Base-by-base conservation (phyloP, 2,888 invertebrate genomes). In the Icerya purchasi region DNA sequence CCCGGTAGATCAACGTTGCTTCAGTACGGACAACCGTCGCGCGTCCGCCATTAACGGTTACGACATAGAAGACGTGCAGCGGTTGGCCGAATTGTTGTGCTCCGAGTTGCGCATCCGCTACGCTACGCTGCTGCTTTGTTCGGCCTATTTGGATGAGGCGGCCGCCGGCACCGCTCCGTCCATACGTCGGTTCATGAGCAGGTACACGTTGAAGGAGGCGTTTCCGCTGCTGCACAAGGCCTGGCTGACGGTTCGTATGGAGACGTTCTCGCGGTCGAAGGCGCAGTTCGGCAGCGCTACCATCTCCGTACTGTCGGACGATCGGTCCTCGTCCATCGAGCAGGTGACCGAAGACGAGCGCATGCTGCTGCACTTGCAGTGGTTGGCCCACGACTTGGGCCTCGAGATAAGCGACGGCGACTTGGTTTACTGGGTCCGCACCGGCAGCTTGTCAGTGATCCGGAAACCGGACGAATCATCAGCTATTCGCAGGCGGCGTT, bases 171-270 rank as follows among this genome's bases (percentile, higher is more conserved):
- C 66, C 0, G 21, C 60, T 2, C 14, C 14, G 5, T 8, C 14
- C 14, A 65, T 67, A 18, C 57, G 63, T 21, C 63, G 64, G n/a
- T 68, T 65, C 58, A 62, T 72, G 20, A 65, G 63, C 8, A 66
- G 65, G 22, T 73, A 72, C 63, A 70, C 71, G 0, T 64, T 75
- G 53, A 73, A 73, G 62, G 74, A 74, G 57, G 73, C 73, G 1
- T 74, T 75, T 61, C 72, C 73, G 3, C 69, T 73, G 54, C 66
- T 75, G 0, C 74, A 75, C 64, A 68, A 71, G 22, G 71, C 74
- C 1, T 75, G 75, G 74, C 63, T 75, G 20, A 69, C 67, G 55
- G 68, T 75, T 2, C 66, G 73, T 0, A 70, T 73, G 1, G 72
- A 72, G 21, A 72, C 72, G 1, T 74, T 74, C 61, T 66, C 68